A percentile compares a stretch with the other conserved stretches of the same genome.
Conservation (phyloP, 2,113 vertebrate species). For the Podarcis cretensis region DNA sequence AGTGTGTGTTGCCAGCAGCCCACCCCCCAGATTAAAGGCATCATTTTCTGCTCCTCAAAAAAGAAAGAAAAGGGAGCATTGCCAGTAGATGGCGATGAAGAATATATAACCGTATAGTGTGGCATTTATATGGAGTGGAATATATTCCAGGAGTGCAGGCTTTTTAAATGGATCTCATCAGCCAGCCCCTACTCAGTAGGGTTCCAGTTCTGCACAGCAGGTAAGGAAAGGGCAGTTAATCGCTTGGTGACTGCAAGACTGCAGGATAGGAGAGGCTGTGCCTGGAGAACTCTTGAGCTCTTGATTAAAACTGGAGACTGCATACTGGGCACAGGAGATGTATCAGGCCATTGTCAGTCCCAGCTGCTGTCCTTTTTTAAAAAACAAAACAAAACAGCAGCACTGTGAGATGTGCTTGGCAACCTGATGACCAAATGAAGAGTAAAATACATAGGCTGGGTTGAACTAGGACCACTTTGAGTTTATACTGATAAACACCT, state of each 20-base stretch:
- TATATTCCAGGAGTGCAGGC: neutral
- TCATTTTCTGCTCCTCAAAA: neutral
- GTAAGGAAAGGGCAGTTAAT: no score
- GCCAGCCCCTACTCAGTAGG: neutral
- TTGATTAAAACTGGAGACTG: neutral
- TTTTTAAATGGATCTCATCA: neutral
- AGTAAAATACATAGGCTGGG: no score
- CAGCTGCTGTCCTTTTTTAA: neutral
- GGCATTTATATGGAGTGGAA: neutral
- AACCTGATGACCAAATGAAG: no score
- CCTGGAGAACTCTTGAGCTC: neutral
- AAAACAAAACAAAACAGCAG: neutral
- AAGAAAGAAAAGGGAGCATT: no score
- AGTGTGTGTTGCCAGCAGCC: neutral
- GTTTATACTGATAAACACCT: no score
- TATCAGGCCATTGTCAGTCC: no score
- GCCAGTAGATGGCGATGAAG: constrained; percentile 18
- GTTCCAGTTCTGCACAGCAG: neutral
- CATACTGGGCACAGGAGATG: neutral
- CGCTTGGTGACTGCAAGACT: neutral
- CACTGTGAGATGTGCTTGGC: neutral
- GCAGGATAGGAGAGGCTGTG: neutral
- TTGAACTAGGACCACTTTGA: no score
- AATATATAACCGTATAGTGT: neutral
- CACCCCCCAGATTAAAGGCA: neutral